These are phyloP conservation scores for Drepana falcataria DNA, from an alignment of 2,888 invertebrate species.

Conservation along the genomic window DNA sequence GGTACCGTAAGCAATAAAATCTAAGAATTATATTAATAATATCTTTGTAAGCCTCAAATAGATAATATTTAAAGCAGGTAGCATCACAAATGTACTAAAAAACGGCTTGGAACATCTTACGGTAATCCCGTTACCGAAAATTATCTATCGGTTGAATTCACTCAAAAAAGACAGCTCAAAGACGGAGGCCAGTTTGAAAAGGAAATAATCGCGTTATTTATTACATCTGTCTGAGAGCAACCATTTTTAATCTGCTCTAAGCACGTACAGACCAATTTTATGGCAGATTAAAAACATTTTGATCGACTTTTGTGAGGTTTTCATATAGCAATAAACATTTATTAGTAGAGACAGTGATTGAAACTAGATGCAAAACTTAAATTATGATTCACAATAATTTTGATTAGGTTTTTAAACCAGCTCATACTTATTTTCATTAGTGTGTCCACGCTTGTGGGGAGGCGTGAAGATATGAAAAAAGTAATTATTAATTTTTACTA, in stretches of 20 bases:
- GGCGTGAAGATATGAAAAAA: too few relatives aligned
- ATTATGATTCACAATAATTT: slow-evolving; percentile 6
- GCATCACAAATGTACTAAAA: slow-evolving; percentile 20
- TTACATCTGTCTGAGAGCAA: slow-evolving; percentile 57
- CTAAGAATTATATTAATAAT: not conserved
- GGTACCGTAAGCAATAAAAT: too few relatives aligned
- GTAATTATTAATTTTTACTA: too few relatives aligned
- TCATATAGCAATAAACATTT: slow-evolving; percentile 50
- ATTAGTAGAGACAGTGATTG: slow-evolving; percentile 31
- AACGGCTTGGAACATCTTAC: slow-evolving; percentile 14
- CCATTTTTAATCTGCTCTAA: slow-evolving; percentile 69
- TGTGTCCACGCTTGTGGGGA: not conserved
- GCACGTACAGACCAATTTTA: slow-evolving; percentile 66
- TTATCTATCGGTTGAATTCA: slow-evolving; percentile 52
- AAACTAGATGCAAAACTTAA: slow-evolving; percentile 40
- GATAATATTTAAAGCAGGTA: slow-evolving; percentile 13
- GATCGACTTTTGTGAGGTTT: slow-evolving; percentile 61
- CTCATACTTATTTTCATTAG: not conserved
- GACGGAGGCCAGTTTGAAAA: slow-evolving; percentile 59
- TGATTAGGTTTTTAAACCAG: slow-evolving; percentile 1
- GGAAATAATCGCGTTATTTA: slow-evolving; percentile 77
- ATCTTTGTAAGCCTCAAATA: not conserved
- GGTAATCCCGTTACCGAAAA: slow-evolving; percentile 58
- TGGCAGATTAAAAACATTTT: slow-evolving; percentile 61
- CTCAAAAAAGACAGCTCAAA: slow-evolving; percentile 46